Evolutionary conservation across 64 coral and sea anemone genomes (phyloP), one percentile per base, ranked within the genome.

Genomic region (Actinia tenebrosa): DNA sequence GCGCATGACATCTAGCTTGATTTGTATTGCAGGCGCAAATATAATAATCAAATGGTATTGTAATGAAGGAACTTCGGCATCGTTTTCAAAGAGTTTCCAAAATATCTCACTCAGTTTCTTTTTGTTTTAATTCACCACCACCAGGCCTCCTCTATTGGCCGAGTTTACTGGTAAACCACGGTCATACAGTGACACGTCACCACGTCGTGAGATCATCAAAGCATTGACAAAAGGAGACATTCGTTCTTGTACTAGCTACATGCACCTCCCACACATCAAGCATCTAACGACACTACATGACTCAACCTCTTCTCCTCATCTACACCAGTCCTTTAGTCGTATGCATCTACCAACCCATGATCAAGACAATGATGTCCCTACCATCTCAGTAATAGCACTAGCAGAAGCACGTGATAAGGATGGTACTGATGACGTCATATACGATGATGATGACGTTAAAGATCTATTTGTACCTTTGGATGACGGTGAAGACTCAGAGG

Each of bases 191-290:
- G 79, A 81, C 22, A 81, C 79, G 11, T 81, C 79, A 50, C 79
- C 43, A 52, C 43, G 43, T 8, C 79, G 79, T 81, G 14, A 45
- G 11, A 53, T 81, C 0, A 20, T 53, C 7, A 81, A 81, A 45
- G 44, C 44, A 47, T 6, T 75, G 8, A 53, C 43, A 18, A 53
- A 52, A 81, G 23, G 25, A 75, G 79, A 81, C 4, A 53, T 81
- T 81, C 79, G 79, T 53, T 81, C 79, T 2, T 81, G 79, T 22
- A 81, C 79, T 20, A 81, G 79, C 44, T 81, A 81, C 46, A 81
- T 81, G 79, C 79, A 81, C 53, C 27, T 81, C 4, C 79, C 79
- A 81, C 79, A 81, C 16, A 81, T 81, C 50, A 81, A 81, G 20
- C 18, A 22, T 22, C 43, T 81, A 3, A 20, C 3, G 3, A 16